These are phyloP conservation scores for Brachyopa scutellaris DNA, from an alignment of 2,888 invertebrate species.

Conservation along the genomic window DNA sequence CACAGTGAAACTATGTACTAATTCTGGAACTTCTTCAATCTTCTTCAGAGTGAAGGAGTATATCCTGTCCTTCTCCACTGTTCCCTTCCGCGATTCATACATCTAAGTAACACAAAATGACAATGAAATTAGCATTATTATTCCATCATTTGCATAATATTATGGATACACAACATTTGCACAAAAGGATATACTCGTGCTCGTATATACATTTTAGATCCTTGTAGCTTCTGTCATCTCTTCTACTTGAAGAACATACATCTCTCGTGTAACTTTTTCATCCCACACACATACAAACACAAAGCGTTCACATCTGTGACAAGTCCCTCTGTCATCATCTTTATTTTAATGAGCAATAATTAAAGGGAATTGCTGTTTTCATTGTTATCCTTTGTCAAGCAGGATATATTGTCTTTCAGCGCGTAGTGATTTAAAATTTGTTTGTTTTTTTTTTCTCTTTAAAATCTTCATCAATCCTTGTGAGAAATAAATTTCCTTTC, in stretches of 20 bases:
- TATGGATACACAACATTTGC: slow-evolving; percentile 42
- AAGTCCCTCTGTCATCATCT: slow-evolving; percentile 15
- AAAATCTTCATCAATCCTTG: no score
- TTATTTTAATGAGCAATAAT: slow-evolving; percentile 57
- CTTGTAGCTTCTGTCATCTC: slow-evolving; percentile 1
- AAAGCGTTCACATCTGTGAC: slow-evolving; percentile 40
- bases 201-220: background rate
- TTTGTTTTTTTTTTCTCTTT: no score
- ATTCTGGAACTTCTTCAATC: slow-evolving; percentile 5
- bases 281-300: background rate
- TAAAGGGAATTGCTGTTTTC: slow-evolving; percentile 8
- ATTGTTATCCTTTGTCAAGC: slow-evolving; percentile 19
- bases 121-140: slow-evolving; percentile 65
- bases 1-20: no score
- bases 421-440: background rate
- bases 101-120: slow-evolving; percentile 40
- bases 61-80: background rate
- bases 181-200: slow-evolving; percentile 34
- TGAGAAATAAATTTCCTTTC: no score
- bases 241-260: background rate
- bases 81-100: background rate
- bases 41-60: background rate
- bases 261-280: background rate
- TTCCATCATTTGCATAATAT: slow-evolving; percentile 64
- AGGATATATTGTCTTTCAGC: slow-evolving; percentile 10